Evolutionary conservation across 2,888 invertebrate genomes (phyloP).

Genomic region (Eilema sororculum): DNA sequence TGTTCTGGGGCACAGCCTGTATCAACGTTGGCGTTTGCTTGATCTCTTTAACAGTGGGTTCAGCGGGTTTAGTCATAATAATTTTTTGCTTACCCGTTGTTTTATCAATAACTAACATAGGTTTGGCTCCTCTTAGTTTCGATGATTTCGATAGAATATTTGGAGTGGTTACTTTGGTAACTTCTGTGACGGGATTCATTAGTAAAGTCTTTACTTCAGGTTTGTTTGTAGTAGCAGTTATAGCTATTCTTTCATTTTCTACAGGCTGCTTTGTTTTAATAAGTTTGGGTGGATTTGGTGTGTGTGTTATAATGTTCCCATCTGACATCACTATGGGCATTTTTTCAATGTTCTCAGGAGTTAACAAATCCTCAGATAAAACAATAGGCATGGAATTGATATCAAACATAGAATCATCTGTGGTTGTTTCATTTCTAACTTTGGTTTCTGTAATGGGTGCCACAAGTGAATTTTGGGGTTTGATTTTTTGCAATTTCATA

Average conservation of each 20-base stretch:
- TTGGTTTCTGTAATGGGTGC: conserved; percentile 64
- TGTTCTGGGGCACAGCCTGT: conserved; percentile 65
- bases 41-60: conserved; percentile 71
- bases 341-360: conserved; percentile 89
- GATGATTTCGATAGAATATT: conserved; percentile 84
- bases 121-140: conserved; percentile 79
- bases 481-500: conserved; percentile 73
- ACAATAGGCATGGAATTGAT: conserved; percentile 93
- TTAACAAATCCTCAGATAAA: conserved; percentile 90
- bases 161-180: conserved; percentile 75
- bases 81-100: conserved; percentile 82
- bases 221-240: conserved; percentile 65
- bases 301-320: conserved; percentile 73
- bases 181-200: conserved; percentile 72
- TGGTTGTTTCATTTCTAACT: conserved; percentile 47
- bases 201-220: conserved; percentile 76
- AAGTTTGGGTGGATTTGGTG: conserved; percentile 68
- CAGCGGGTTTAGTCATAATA: conserved; percentile 75
- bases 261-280: conserved; percentile 68
- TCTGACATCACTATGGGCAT: conserved; percentile 89
- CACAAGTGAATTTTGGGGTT: conserved; percentile 70
- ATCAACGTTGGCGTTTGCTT: conserved; percentile 65
- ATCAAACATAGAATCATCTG: conserved; percentile 88
- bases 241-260: conserved; percentile 70
- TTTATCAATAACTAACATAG: conserved; percentile 82